These are phyloP conservation scores for Colaptes auratus DNA, from an alignment of 2,113 vertebrate species.

Conservation along the genomic window DNA sequence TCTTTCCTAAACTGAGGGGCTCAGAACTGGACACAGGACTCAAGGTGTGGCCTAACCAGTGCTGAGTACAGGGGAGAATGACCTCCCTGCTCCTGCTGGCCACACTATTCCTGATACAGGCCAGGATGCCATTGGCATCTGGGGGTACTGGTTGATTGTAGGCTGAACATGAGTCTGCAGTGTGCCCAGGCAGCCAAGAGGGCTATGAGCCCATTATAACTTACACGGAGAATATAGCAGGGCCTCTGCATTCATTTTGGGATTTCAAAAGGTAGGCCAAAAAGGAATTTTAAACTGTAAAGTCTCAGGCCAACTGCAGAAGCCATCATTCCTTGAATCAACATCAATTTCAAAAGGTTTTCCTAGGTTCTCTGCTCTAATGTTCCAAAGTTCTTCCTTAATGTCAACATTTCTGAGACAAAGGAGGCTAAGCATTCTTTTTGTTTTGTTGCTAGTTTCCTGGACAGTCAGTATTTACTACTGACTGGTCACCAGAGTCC, in stretches of 20 bases:
- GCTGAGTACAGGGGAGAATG: no score
- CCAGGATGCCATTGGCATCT: no score
- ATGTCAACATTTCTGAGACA: not conserved
- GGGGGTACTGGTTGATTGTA: no score
- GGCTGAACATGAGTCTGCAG: no score
- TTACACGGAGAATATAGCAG: not conserved
- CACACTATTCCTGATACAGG: no score
- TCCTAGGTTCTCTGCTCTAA: not conserved
- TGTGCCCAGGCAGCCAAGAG: no score
- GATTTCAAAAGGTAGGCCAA: not conserved
- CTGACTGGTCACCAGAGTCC: not conserved
- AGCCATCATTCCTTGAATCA: rapidly evolving
- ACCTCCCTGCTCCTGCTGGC: no score
- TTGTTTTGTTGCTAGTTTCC: not conserved
- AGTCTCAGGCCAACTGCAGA: not conserved
- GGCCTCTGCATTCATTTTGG: not conserved
- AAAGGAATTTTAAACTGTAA: not conserved
- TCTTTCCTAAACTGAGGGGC: no score
- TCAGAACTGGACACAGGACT: no score
- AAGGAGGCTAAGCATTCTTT: not conserved
- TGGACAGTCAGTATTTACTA: not conserved
- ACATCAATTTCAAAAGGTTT: not conserved
- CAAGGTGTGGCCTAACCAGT: no score
- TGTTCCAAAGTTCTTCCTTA: not conserved
- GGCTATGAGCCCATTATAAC: not conserved